These are phyloP conservation scores for Umimayanthus kanabou DNA, from an alignment of 92 coral and sea anemone genomes.

Conservation along the genomic window DNA sequence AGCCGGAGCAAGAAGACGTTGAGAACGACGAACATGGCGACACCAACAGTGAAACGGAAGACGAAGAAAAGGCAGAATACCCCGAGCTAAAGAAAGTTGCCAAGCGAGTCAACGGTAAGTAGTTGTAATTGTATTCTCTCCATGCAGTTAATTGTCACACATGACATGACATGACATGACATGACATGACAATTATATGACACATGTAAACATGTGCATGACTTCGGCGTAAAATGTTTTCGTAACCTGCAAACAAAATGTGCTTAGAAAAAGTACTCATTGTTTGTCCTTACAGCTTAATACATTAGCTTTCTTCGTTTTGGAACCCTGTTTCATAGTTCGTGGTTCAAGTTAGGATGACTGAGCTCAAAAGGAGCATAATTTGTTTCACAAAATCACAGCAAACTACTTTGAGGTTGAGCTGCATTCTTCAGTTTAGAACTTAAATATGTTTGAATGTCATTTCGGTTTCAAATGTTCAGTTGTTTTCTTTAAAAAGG, in stretches of 20 bases:
- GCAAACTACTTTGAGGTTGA: neutral
- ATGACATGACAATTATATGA: neutral
- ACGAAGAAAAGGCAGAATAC: neutral
- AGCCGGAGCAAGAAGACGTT: conserved; percentile 4
- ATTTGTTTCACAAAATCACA: neutral
- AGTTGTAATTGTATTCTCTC: neutral
- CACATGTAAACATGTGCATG: neutral
- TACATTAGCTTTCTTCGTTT: too few species aligned
- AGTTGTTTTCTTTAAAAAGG: too few species aligned
- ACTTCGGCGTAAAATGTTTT: neutral
- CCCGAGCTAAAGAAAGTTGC: neutral
- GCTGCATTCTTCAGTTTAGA: too few species aligned
- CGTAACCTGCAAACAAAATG: neutral
- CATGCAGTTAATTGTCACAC: neutral
- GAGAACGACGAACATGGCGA: too few species aligned
- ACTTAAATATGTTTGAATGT: too few species aligned
- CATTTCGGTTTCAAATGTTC: too few species aligned
- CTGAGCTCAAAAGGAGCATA: too few species aligned
- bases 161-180: neutral
- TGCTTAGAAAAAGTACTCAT: too few species aligned
- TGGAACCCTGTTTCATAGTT: too few species aligned
- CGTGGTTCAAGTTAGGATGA: too few species aligned
- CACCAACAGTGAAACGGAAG: conserved; percentile 12
- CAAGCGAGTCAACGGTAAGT: conserved; percentile 24
- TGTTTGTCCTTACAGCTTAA: too few species aligned